phyloP scores from a whole-genome alignment of 2,888 invertebrate species.

The Folsomia candida region DNA sequence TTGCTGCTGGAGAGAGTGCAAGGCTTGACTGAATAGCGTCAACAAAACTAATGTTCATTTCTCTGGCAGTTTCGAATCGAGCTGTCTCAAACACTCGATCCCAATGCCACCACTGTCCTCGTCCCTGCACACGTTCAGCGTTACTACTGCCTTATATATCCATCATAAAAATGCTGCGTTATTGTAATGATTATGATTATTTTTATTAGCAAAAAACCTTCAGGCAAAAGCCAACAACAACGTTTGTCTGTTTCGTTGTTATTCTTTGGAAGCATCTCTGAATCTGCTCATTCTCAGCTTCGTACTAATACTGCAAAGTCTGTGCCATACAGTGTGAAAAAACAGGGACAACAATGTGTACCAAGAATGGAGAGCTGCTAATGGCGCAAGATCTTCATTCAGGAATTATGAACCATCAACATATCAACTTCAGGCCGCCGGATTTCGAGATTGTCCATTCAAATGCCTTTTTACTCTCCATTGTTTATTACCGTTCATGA shows the following conservation, averaged over 20 bases:
- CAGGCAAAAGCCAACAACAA: neutral
- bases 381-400: slow-evolving; percentile 1
- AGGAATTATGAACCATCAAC: neutral
- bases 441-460: slow-evolving; percentile 13
- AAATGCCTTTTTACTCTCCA: slow-evolving; percentile 13
- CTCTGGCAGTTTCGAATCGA: neutral
- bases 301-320: no score
- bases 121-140: neutral
- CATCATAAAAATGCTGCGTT: slow-evolving; percentile 10
- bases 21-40: no score
- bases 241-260: neutral
- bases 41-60: neutral
- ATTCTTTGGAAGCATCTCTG: neutral
- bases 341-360: neutral
- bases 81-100: neutral
- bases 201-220: slow-evolving; percentile 15
- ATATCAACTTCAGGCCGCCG: neutral
- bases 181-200: slow-evolving; percentile 18
- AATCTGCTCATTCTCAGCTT: neutral
- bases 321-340: no score
- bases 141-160: slow-evolving; percentile 10
- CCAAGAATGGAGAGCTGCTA: neutral
- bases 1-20: no score
- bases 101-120: neutral
- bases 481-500: slow-evolving; percentile 11